Evolutionary conservation across 2,888 invertebrate species (phyloP).

Genomic region (Therioaphis trifolii): DNA sequence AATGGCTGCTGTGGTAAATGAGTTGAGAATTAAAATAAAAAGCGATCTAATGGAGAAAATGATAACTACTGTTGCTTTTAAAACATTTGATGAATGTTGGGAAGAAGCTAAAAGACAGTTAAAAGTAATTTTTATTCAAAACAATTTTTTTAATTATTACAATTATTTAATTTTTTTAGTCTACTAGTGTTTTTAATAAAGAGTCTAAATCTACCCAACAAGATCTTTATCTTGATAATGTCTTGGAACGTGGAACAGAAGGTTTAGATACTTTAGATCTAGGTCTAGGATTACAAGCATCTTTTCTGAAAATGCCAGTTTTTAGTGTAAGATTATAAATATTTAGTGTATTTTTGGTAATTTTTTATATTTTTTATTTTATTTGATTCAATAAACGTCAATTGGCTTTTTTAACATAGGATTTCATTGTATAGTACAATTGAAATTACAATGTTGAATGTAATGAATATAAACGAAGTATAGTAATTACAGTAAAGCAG

Average conservation of each 20-base stretch:
- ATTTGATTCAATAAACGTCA: too few species aligned
- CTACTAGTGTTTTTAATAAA: conserved; percentile 43
- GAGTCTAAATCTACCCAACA: conserved; percentile 47
- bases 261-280: conserved; percentile 66
- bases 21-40: conserved; percentile 90
- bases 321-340: conserved; percentile 68
- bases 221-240: conserved; percentile 69
- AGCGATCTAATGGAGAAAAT: conserved; percentile 95
- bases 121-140: conserved; percentile 62
- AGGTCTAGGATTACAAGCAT: conserved; percentile 86
- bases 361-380: too few species aligned
- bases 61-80: conserved; percentile 94
- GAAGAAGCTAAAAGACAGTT: conserved; percentile 72
- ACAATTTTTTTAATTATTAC: not conserved
- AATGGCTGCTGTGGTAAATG: conserved; percentile 84
- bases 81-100: conserved; percentile 94
- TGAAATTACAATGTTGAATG: too few species aligned
- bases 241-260: conserved; percentile 72
- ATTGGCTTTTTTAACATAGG: too few species aligned
- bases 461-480: too few species aligned
- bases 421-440: too few species aligned
- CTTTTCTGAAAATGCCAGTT: conserved; percentile 95
- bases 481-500: too few species aligned
- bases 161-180: conserved; percentile 3
- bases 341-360: not conserved